Conservation (phyloP, 2,888 invertebrate species). For the Drosophila neotestacea region DNA sequence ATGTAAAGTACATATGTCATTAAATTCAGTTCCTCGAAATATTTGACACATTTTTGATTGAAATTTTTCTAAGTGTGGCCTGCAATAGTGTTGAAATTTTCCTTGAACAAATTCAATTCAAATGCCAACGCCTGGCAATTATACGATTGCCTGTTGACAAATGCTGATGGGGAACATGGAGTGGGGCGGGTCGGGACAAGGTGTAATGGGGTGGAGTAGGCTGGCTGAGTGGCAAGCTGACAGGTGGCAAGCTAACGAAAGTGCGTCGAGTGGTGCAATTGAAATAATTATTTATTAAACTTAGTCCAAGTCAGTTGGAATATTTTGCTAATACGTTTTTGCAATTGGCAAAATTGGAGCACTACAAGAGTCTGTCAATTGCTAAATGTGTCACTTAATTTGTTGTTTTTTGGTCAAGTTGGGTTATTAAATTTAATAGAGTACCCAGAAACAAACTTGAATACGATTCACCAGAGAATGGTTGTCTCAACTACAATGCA, state of each 20-base stretch:
- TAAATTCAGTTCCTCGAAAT: background rate
- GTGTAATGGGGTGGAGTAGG: background rate
- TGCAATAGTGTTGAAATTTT: conserved; percentile 52
- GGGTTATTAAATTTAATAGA: conserved; percentile 28
- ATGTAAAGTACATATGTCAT: background rate
- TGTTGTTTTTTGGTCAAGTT: conserved; percentile 25
- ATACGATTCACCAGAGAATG: conserved; percentile 9
- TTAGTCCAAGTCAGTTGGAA: conserved; percentile 31
- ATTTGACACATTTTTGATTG: background rate
- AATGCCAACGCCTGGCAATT: conserved; percentile 61
- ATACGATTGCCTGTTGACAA: conserved; percentile 47
- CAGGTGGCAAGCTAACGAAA: conserved; percentile 51
- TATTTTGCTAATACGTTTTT: conserved; percentile 40
- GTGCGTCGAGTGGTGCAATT: conserved; percentile 66
- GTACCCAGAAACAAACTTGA: conserved; percentile 19
- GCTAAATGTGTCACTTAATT: conserved; percentile 64
- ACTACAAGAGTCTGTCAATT: conserved; percentile 35
- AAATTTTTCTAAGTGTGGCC: conserved; percentile 27
- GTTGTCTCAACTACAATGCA: conserved; percentile 48
- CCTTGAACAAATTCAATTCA: conserved; percentile 43
- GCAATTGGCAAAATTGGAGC: conserved; percentile 55
- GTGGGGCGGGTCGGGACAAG: background rate
- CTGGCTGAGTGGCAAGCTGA: conserved; percentile 7
- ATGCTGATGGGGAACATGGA: background rate
- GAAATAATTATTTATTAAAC: conserved; percentile 70